These are phyloP conservation scores for Antennarius maculatus DNA, from an alignment of 2,797 vertebrate species.

Conservation along the genomic window DNA sequence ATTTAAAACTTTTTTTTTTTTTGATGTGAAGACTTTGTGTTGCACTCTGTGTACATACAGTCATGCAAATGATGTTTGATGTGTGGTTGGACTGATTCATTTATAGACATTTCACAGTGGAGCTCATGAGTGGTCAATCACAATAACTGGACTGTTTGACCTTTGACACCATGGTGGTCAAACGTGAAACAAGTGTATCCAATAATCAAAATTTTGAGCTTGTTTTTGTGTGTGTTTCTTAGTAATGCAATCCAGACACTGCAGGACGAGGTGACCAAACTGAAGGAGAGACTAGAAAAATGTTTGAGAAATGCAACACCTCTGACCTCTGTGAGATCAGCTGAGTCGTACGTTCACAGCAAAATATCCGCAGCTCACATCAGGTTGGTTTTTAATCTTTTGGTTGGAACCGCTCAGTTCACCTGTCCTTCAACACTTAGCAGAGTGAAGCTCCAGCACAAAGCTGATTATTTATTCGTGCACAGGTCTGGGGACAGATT, in stretches of 20 bases:
- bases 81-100: slow-evolving; percentile 4
- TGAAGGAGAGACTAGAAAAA: slow-evolving; percentile 80
- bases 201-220: neutral
- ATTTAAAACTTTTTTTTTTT: too few species aligned
- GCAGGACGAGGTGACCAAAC: slow-evolving; percentile 81
- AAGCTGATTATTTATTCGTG: neutral
- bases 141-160: slow-evolving; percentile 16
- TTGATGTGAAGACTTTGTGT: too few species aligned
- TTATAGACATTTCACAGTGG: neutral
- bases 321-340: slow-evolving; percentile 12
- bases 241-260: slow-evolving; percentile 84
- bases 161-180: slow-evolving; percentile 4
- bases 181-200: neutral
- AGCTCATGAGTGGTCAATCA: neutral
- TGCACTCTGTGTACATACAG: neutral
- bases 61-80: too few species aligned
- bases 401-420: neutral
- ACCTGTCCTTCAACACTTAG: neutral
- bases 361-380: slow-evolving; percentile 29
- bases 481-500: slow-evolving; percentile 33
- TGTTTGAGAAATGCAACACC: slow-evolving; percentile 56
- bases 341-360: slow-evolving; percentile 18
- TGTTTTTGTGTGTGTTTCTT: neutral
- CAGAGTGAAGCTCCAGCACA: neutral
- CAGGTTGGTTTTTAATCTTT: slow-evolving; percentile 65